Base-by-base conservation (phyloP, 2,113 vertebrate species). In the Numida meleagris region DNA sequence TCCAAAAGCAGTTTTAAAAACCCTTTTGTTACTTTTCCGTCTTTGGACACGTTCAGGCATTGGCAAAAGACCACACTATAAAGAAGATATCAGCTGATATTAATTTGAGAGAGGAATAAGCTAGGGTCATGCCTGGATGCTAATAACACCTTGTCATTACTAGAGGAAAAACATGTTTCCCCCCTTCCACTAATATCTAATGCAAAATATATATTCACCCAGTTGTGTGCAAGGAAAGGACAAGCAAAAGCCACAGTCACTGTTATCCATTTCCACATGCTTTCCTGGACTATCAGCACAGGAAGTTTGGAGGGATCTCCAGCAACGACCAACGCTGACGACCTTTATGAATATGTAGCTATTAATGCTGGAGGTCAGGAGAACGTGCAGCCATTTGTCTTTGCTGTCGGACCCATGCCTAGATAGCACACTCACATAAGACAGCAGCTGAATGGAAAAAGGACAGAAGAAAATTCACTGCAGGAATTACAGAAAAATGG, bases 401-500 rank as follows among this genome's bases (percentile, higher is more conserved):
- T 70, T 29, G 27, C 3, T 55, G 38, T 27, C 34, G 21, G 50
- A 53, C 12, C 9, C 25, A 17, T 6, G 43, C 33, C 17, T 70
- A 29, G 19, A 23, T 68, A 51, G 62, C 33, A 67, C 0, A 0
- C 8, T 67, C 1, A 0, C n/a, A 46, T 46, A 38, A 70, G 55
- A 33, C 53, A 57, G 53, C 53, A 57, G 31, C 6, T 57, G 17
- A 33, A 57, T 33, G 53, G 53, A 57, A 57, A 33, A 57, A 57
- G 53, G 9, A 57, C 73, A 24, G 19, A 46, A 82, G 27, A 73
- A 46, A 25, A 65, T n/a, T 45, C 34, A 33, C 40, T 25, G 16
- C 43, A 85, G 75, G 19, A 68, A 31, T 23, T 34, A 34, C 31
- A 40, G 43, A 87, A 51, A 58, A 76, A 51, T 5, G 53, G 15